Evolutionary conservation across 2,797 vertebrate species (phyloP).

Genomic region (Myoxocephalus aenaeus): DNA sequence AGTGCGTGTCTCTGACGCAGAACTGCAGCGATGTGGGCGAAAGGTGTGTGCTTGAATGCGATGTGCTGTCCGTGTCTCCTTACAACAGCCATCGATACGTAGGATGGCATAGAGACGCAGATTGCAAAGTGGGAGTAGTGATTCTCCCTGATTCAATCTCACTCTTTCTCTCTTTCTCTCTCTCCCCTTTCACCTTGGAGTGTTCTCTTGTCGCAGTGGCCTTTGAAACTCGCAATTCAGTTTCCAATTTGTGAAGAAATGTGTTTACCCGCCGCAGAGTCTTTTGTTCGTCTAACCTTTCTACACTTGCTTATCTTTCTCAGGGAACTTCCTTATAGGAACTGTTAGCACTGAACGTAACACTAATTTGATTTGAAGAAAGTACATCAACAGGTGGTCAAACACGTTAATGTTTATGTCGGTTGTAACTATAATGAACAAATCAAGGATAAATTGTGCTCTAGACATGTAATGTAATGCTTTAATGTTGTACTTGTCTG

Average conservation of each 20-base stretch:
- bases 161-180: constrained; percentile 20
- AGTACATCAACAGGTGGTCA: constrained; percentile 41
- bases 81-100: constrained; percentile 66
- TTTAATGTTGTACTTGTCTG: constrained; percentile 3
- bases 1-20: constrained; percentile 85
- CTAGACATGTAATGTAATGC: background rate
- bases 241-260: constrained; percentile 31
- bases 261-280: constrained; percentile 21
- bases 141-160: constrained; percentile 71
- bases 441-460: background rate
- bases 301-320: background rate
- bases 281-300: constrained; percentile 7
- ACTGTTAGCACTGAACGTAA: background rate
- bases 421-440: background rate
- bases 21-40: constrained; percentile 79
- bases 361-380: background rate
- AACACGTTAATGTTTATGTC: background rate
- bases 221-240: constrained; percentile 27
- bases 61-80: constrained; percentile 67
- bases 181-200: constrained; percentile 43
- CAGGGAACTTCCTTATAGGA: constrained; percentile 5
- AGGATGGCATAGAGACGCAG: constrained; percentile 74
- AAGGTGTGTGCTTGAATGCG: constrained; percentile 72
- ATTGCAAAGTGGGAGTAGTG: constrained; percentile 80
- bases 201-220: constrained; percentile 30